Percentiles rank a stretch among this genome's conserved stretches.
Conservation (phyloP, 2,888 invertebrate genomes). For the Matsumyia berberina region DNA sequence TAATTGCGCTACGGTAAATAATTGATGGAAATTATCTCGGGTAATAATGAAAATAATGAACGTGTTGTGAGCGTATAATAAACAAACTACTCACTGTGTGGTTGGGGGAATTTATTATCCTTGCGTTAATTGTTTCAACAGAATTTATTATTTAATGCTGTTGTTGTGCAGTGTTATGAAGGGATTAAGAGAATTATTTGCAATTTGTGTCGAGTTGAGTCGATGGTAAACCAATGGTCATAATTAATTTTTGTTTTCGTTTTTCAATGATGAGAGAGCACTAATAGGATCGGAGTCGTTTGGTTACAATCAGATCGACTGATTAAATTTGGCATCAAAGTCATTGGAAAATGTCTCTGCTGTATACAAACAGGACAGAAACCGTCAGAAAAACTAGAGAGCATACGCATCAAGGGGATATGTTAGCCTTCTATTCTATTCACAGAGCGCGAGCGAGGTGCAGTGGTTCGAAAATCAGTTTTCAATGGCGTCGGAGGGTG, state of each 20-base stretch:
- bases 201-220: not conserved
- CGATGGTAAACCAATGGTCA: not conserved
- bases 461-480: too few species aligned
- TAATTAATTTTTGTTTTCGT: not conserved
- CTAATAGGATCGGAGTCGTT: too few species aligned
- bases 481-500: too few species aligned
- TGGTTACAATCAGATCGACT: too few species aligned
- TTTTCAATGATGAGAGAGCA: not conserved
- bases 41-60: not conserved
- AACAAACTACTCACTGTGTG: too few species aligned
- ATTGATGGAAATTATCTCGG: not conserved
- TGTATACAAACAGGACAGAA: too few species aligned
- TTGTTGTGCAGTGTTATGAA: not conserved
- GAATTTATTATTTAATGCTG: not conserved
- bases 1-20: not conserved
- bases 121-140: not conserved
- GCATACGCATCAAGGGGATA: too few species aligned
- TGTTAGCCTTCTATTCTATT: too few species aligned
- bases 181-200: not conserved
- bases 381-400: too few species aligned
- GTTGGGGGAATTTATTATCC: constrained; percentile 8
- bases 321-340: too few species aligned
- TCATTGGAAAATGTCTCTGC: too few species aligned
- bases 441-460: too few species aligned
- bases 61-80: not conserved